phyloP scores from a whole-genome alignment of 64 coral and sea anemone genomes.

The Cladopsammia gracilis region DNA sequence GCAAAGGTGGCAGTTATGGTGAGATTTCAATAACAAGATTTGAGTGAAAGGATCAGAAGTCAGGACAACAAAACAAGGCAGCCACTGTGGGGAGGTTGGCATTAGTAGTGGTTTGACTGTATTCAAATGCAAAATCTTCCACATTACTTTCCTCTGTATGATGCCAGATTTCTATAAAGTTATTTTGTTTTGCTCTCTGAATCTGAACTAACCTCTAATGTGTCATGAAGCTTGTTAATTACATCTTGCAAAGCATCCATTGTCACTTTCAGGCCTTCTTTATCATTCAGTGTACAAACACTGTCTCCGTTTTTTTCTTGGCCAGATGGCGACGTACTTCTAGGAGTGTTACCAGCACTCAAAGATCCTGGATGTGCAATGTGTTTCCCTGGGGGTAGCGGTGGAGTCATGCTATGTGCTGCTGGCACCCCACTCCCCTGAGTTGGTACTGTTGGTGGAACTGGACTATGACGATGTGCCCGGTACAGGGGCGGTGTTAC shows the following conservation, averaged over 20 bases:
- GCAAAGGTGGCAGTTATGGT: too few species aligned
- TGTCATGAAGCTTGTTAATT: constrained; percentile 76
- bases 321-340: constrained; percentile 69
- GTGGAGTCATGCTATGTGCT: constrained; percentile 65
- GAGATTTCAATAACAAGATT: too few species aligned
- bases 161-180: too few species aligned
- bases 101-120: too few species aligned
- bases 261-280: constrained; percentile 86
- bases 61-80: too few species aligned
- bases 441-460: not conserved
- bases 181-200: not conserved
- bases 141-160: too few species aligned
- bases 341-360: constrained; percentile 90
- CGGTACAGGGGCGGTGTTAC: constrained; percentile 44
- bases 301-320: constrained; percentile 53
- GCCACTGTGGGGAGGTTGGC: too few species aligned
- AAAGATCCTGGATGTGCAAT: constrained; percentile 55
- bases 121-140: too few species aligned
- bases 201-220: constrained; percentile 44
- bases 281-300: constrained; percentile 66
- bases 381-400: constrained; percentile 1
- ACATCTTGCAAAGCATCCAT: constrained; percentile 96
- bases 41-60: too few species aligned
- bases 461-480: constrained; percentile 15
- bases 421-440: constrained; percentile 11